These are phyloP conservation scores for Lamellibrachia columna DNA, from an alignment of 2,888 invertebrate genomes.

Conservation along the genomic window DNA sequence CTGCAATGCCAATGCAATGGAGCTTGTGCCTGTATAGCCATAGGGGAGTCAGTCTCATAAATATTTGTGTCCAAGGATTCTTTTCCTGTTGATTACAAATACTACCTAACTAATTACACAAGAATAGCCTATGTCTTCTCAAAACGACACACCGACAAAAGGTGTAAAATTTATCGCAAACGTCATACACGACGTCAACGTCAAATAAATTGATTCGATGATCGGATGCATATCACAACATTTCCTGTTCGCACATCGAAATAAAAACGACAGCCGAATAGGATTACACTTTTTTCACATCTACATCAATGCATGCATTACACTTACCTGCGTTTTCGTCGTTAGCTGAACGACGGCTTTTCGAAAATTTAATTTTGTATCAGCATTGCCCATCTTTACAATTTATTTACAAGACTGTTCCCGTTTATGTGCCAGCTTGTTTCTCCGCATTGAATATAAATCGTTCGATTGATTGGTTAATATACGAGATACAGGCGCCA, in stretches of 20 bases:
- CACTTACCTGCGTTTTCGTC: conserved; percentile 88
- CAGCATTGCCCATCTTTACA: conserved; percentile 90
- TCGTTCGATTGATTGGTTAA: conserved; percentile 13
- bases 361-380: conserved; percentile 96
- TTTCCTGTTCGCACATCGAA: background rate
- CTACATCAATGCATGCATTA: background rate
- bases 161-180: background rate
- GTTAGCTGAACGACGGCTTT: conserved; percentile 98
- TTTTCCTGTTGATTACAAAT: background rate
- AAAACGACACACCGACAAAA: background rate
- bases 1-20: too few relatives aligned
- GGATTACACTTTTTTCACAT: background rate
- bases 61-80: background rate
- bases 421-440: conserved; percentile 1
- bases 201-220: background rate
- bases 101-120: background rate
- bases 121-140: background rate
- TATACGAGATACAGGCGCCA: background rate
- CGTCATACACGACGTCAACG: background rate
- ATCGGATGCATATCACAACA: conserved; percentile 13
- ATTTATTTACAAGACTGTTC: background rate
- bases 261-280: background rate
- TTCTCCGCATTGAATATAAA: background rate
- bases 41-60: background rate
- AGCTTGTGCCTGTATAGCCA: too few relatives aligned